A percentile compares a stretch with the other conserved stretches of the same genome.
Conservation (phyloP, 2,113 vertebrate genomes). For the Spea bombifrons region DNA sequence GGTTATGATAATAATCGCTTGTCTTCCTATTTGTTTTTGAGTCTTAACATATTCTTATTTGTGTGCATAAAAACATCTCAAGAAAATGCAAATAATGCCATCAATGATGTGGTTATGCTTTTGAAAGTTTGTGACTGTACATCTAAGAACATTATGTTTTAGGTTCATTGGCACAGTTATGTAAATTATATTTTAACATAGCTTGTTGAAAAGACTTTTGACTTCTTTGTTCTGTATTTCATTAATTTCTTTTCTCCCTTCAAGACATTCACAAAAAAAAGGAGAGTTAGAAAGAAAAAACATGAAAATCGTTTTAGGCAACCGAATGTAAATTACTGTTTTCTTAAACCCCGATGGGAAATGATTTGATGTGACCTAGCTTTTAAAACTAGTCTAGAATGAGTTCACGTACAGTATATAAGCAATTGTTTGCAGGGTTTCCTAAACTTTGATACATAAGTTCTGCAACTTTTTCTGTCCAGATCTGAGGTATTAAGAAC, state of each 20-base stretch:
- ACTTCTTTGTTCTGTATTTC: conserved; percentile 19
- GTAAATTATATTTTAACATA: conserved; percentile 20
- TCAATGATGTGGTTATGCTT: background rate
- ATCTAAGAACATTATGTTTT: background rate
- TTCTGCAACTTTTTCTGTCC: no score
- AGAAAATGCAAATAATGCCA: background rate
- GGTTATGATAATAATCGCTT: no score
- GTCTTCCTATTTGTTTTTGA: no score
- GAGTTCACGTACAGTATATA: no score
- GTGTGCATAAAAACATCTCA: background rate
- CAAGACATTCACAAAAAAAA: conserved; percentile 13
- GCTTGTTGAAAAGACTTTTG: conserved; percentile 20
- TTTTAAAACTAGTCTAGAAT: no score
- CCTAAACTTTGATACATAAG: no score
- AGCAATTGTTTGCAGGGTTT: no score
- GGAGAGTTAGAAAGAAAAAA: background rate
- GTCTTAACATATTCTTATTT: no score
- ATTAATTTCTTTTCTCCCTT: conserved; percentile 14
- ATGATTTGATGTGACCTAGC: no score
- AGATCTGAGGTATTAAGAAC: no score
- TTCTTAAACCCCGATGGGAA: background rate
- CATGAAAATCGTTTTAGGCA: conserved; percentile 12
- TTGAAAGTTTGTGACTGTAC: conserved; percentile 3
- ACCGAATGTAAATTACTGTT: conserved; percentile 14
- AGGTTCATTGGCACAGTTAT: conserved; percentile 2